Evolutionary conservation across 2,888 invertebrate genomes (phyloP).

Genomic region (Ligdia adustata): DNA sequence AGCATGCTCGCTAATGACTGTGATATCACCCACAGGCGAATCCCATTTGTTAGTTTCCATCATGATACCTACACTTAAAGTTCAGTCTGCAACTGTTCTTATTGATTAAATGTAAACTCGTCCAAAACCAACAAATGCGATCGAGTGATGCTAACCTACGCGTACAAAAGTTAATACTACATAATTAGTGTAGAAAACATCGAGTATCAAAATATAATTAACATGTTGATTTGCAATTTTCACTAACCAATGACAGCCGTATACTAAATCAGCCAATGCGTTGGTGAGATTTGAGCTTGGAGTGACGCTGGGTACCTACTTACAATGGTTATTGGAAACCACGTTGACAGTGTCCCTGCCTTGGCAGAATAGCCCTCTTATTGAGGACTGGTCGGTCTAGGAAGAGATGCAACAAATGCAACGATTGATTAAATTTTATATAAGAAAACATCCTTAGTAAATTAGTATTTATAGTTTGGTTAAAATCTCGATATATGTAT

Average conservation of each 20-base stretch:
- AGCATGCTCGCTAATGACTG: conserved; percentile 36
- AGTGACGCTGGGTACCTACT: conserved; percentile 56
- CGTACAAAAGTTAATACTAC: conserved; percentile 74
- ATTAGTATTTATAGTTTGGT: no score
- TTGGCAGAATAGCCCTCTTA: no score
- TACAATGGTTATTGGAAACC: conserved; percentile 62
- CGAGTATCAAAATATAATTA: conserved; percentile 84
- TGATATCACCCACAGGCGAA: conserved; percentile 57
- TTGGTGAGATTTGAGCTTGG: conserved; percentile 72
- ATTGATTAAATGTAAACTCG: conserved; percentile 39
- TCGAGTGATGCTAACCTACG: conserved; percentile 63
- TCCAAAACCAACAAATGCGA: conserved; percentile 65
- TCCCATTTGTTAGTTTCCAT: conserved; percentile 57
- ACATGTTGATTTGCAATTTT: conserved; percentile 75
- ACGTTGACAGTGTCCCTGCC: conserved; percentile 25
- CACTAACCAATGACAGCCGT: conserved; percentile 84
- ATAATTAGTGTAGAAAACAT: conserved; percentile 81
- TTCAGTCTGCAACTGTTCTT: conserved; percentile 32
- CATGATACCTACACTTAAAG: conserved; percentile 15
- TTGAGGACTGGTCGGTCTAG: no score
- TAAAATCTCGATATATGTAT: no score
- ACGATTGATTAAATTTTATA: no score
- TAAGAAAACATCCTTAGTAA: no score
- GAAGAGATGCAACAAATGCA: no score
- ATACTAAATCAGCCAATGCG: conserved; percentile 82